These are phyloP conservation scores for Diarsia dahlii DNA, from an alignment of 2,888 invertebrate genomes.

Conservation along the genomic window DNA sequence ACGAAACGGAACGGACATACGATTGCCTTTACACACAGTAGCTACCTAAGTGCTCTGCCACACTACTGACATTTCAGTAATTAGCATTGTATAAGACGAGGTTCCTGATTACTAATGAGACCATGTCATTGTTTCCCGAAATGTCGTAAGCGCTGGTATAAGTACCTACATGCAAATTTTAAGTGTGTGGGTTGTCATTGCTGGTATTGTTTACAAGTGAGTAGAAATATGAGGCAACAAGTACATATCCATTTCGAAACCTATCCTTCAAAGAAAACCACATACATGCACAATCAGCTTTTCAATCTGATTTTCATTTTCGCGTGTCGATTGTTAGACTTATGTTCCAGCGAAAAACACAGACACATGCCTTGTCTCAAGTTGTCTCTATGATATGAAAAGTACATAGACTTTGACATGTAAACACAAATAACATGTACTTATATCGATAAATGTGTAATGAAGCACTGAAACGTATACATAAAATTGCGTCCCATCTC, in stretches of 20 bases:
- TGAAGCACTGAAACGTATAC: not conserved
- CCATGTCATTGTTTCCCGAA: slow-evolving; percentile 51
- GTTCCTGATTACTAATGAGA: slow-evolving; percentile 43
- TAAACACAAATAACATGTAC: not conserved
- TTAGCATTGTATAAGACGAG: slow-evolving; percentile 53
- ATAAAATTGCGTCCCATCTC: not conserved
- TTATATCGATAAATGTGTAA: not conserved
- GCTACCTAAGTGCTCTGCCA: slow-evolving; percentile 43
- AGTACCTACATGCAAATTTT: slow-evolving; percentile 41
- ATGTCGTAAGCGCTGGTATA: slow-evolving; percentile 26
- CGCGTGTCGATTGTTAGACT: not conserved
- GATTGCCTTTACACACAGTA: slow-evolving; percentile 49
- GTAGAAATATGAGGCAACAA: slow-evolving; percentile 23
- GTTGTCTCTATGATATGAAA: not conserved
- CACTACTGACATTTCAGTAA: slow-evolving; percentile 54
- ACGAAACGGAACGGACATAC: slow-evolving; percentile 65
- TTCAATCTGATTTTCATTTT: not conserved
- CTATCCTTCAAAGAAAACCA: not conserved
- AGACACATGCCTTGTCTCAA: not conserved
- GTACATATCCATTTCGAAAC: not conserved
- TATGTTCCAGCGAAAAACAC: not conserved
- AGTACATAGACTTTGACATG: not conserved
- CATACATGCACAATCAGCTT: not conserved
- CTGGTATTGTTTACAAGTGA: slow-evolving; percentile 29
- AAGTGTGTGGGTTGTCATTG: slow-evolving; percentile 34